Conservation (phyloP, 2,888 invertebrate genomes). For the Hymenopus coronatus region DNA sequence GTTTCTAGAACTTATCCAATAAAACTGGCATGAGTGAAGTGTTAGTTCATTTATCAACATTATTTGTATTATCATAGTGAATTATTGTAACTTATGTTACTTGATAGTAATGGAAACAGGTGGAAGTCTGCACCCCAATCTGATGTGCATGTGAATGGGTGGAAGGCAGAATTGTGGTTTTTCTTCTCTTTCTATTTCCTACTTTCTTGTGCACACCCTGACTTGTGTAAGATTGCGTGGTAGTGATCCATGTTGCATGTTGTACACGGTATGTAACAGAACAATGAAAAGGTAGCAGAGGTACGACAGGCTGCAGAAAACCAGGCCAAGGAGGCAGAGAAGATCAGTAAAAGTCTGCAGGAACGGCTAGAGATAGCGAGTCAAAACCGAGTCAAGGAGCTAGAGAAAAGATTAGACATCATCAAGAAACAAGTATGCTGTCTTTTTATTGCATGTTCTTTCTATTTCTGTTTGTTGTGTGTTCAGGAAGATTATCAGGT, state of each 20-base stretch:
- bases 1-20: too few relatives aligned
- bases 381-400: constrained; percentile 79
- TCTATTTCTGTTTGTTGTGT: constrained; percentile 30
- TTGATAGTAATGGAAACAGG: background rate
- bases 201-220: background rate
- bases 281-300: constrained; percentile 66
- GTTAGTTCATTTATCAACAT: too few relatives aligned
- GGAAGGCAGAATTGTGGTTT: background rate
- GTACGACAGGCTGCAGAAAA: constrained; percentile 62
- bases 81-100: background rate
- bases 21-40: too few relatives aligned
- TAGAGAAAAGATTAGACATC: constrained; percentile 80
- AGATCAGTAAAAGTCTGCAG: constrained; percentile 50
- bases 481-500: constrained; percentile 10
- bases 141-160: background rate
- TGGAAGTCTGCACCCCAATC: background rate
- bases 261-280: constrained; percentile 45
- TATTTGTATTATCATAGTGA: background rate
- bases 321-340: constrained; percentile 55
- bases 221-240: background rate
- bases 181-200: background rate
- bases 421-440: constrained; percentile 76
- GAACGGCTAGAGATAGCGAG: constrained; percentile 77
- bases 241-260: background rate
- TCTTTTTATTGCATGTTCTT: constrained; percentile 31